These are phyloP conservation scores for Pelodytes ibericus DNA, from an alignment of 2,797 vertebrate species.

Conservation along the genomic window DNA sequence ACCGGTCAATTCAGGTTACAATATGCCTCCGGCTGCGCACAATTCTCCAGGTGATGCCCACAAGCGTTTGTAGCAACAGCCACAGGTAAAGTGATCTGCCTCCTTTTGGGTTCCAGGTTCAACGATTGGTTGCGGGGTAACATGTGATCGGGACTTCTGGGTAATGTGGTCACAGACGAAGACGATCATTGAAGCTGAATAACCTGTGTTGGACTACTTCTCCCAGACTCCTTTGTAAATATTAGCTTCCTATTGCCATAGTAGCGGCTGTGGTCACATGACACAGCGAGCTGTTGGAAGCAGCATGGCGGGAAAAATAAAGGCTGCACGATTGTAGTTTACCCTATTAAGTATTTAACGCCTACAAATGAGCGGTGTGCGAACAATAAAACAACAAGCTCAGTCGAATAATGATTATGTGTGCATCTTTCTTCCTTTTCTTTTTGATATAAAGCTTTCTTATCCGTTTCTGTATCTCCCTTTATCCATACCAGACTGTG, in stretches of 20 bases:
- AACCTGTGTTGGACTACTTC: not conserved
- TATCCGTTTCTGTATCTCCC: too few species aligned
- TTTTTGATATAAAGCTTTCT: too few species aligned
- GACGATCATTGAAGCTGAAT: not conserved
- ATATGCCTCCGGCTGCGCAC: not conserved
- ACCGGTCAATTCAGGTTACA: too few species aligned
- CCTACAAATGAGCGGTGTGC: too few species aligned
- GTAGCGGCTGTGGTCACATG: not conserved
- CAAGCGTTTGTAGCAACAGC: slow-evolving; percentile 48
- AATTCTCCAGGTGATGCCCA: not conserved
- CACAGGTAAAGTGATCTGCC: slow-evolving; percentile 36
- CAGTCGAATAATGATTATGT: too few species aligned
- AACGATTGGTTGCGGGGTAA: not conserved
- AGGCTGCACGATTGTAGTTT: too few species aligned
- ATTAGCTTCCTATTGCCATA: not conserved
- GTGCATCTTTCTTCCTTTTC: too few species aligned
- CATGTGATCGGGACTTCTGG: slow-evolving; percentile 31
- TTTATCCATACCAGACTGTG: too few species aligned
- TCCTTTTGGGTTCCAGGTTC: not conserved
- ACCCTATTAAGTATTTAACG: too few species aligned
- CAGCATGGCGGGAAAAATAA: not conserved
- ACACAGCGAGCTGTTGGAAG: too few species aligned
- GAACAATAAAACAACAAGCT: too few species aligned
- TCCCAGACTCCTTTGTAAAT: slow-evolving; percentile 4
- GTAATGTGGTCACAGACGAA: not conserved